These are phyloP conservation scores for Caenorhabditis auriculariae DNA, from an alignment of 2,888 invertebrate genomes.

Conservation along the genomic window DNA sequence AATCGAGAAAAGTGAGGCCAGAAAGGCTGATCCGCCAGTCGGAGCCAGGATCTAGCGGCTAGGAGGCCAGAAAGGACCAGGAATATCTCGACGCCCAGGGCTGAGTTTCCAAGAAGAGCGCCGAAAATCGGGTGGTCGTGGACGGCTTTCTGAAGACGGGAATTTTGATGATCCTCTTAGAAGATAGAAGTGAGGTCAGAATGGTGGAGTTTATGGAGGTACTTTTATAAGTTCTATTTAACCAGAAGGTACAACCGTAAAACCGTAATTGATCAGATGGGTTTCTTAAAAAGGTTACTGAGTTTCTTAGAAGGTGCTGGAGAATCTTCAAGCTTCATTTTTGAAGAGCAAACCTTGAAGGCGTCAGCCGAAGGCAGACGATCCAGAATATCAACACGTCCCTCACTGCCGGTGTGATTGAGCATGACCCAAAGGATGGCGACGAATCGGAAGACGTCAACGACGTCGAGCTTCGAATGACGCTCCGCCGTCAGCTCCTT, in stretches of 20 bases:
- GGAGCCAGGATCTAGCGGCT: slow-evolving; percentile 57
- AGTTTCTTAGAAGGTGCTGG: too few relatives aligned
- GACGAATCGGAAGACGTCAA: slow-evolving; percentile 51
- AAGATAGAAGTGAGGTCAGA: too few relatives aligned
- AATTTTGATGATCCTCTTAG: not conserved
- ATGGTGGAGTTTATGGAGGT: too few relatives aligned
- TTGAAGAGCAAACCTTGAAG: slow-evolving; percentile 45
- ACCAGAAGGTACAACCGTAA: not conserved
- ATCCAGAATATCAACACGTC: slow-evolving; percentile 57
- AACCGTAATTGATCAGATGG: not conserved
- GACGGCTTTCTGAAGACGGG: slow-evolving; percentile 36
- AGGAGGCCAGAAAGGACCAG: slow-evolving; percentile 58
- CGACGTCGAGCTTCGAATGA: slow-evolving; percentile 42
- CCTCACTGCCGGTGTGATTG: slow-evolving; percentile 59
- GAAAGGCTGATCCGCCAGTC: slow-evolving; percentile 44
- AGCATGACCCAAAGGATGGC: slow-evolving; percentile 61
- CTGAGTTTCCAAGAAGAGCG: slow-evolving; percentile 59
- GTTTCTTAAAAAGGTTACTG: not conserved
- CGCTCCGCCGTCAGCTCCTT: slow-evolving; percentile 39
- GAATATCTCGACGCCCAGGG: slow-evolving; percentile 60
- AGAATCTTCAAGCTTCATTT: too few relatives aligned
- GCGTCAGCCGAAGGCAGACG: slow-evolving; percentile 46
- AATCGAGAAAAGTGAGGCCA: slow-evolving; percentile 45
- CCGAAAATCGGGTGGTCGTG: slow-evolving; percentile 59
- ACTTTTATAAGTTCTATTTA: too few relatives aligned